These are phyloP conservation scores for Lasioglossum marginatum DNA, from an alignment of 2,888 invertebrate species.

Conservation along the genomic window DNA sequence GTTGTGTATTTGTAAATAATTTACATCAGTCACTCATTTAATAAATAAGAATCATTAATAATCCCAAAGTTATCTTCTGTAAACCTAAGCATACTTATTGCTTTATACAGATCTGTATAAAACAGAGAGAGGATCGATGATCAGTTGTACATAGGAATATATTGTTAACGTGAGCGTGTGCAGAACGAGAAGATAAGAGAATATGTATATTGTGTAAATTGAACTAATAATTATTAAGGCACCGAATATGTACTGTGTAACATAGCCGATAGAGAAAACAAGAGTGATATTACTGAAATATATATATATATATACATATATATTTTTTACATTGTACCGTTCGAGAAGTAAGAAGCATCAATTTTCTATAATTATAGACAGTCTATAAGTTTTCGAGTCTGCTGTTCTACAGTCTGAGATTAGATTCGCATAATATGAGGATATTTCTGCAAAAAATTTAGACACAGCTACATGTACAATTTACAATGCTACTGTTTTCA, in stretches of 20 bases:
- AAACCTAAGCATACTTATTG: constrained; percentile 72
- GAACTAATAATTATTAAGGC: constrained; percentile 47
- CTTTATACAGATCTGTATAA: constrained; percentile 58
- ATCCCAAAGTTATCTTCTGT: constrained; percentile 75
- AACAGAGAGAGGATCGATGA: constrained; percentile 28
- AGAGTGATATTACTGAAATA: constrained; percentile 62
- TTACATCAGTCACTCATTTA: constrained; percentile 75
- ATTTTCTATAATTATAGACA: constrained; percentile 37
- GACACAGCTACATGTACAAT: constrained; percentile 22
- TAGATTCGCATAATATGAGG: constrained; percentile 29
- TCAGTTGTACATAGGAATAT: constrained; percentile 59
- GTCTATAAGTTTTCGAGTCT: too few species aligned
- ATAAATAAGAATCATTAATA: constrained; percentile 74
- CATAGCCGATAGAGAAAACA: constrained; percentile 51
- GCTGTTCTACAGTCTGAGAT: constrained; percentile 39
- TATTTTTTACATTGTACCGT: constrained; percentile 48
- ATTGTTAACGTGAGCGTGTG: constrained; percentile 55
- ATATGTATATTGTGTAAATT: constrained; percentile 66
- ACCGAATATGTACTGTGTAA: constrained; percentile 61
- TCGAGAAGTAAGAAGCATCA: constrained; percentile 39
- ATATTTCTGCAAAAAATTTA: constrained; percentile 39
- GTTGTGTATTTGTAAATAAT: constrained; percentile 78
- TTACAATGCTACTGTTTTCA: constrained; percentile 20
- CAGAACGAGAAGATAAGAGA: constrained; percentile 36
- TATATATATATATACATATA: constrained; percentile 43